Evolutionary conservation across 2,888 invertebrate genomes (phyloP), one percentile per base, ranked within the genome.

Genomic region (Morpho helenor): DNA sequence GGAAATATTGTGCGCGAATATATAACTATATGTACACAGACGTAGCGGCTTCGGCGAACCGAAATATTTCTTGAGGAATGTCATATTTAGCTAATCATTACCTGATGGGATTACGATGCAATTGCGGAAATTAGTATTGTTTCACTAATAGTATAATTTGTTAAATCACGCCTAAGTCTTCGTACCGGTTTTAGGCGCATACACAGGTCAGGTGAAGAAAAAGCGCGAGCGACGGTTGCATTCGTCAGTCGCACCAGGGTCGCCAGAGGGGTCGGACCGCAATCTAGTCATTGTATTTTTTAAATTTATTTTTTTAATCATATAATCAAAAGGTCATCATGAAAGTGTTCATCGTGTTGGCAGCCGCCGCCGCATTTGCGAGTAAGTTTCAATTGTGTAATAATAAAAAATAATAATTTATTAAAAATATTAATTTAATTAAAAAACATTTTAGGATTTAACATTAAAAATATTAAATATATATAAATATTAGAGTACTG

Each of bases 291-390:
- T 82, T 79, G 79, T 74, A 74, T 74, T 76, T 76, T 75, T 62
- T 66, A 66, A 70, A 75, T 74, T 79, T 31, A 31, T 31, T 31
- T 31, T 75, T 74, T 68, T 66, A 71, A 73, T 74, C 73, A 76
- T 68, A 66, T 73, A 79, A 83, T 77, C 71, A 70, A 82, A 84
- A 83, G 77, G 76, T 82, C 87, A 87, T 68, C 79, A 90, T 90
- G 90, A 90, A 88, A 89, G 89, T 89, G 86, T 87, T 89, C 84
- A 83, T 90, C 79, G 86, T 87, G 63, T 72, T 90, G 71, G 79
- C 87, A 71, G 84, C 89, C 63, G 79, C 79, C 70, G 75, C 86
- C 70, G 87, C 89, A 67, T 68, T 90, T 71, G 88, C 90, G 76
- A 87, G 90, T 90, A 81, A 90, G 89, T 87, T 48, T 42, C 6